Conservation (phyloP, 37 sponge, comb jelly and placozoan species). For the Bolinopsis microptera region DNA sequence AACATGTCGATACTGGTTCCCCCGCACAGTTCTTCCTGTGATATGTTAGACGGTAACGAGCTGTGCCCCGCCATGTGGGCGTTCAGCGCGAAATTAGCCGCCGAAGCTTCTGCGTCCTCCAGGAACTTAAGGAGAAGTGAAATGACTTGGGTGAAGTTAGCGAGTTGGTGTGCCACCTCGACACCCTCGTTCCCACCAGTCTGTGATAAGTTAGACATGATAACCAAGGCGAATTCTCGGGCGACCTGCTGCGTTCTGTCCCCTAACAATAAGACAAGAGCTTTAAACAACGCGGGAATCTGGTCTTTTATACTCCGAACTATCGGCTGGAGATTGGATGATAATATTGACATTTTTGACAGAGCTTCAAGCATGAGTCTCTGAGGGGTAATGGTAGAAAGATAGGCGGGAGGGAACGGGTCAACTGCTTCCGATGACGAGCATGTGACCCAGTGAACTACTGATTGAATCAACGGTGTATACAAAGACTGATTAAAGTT, state of each 20-base stretch:
- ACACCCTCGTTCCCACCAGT: constrained; percentile 64
- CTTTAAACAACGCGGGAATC: constrained; percentile 71
- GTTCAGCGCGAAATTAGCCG: constrained; percentile 63
- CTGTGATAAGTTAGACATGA: constrained; percentile 85
- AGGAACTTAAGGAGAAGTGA: constrained; percentile 65
- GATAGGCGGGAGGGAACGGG: constrained; percentile 77
- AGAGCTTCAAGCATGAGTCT: constrained; percentile 85
- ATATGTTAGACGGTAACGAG: constrained; percentile 54
- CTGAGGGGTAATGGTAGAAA: constrained; percentile 77
- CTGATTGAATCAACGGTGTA: constrained; percentile 77
- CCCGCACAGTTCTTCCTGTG: constrained; percentile 59
- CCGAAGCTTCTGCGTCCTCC: constrained; percentile 66
- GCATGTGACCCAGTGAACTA: constrained; percentile 90
- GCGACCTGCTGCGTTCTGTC: constrained; percentile 80
- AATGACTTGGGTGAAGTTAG: constrained; percentile 15
- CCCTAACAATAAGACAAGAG: constrained; percentile 74
- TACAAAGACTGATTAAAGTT: constrained; percentile 74
- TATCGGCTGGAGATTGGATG: constrained; percentile 83
- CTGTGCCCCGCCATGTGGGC: constrained; percentile 65
- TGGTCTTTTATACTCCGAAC: constrained; percentile 75
- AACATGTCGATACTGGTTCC: constrained; percentile 77
- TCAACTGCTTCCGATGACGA: constrained; percentile 80
- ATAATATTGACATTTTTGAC: constrained; percentile 89
- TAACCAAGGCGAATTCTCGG: constrained; percentile 88
- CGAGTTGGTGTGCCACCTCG: constrained; percentile 49